Conservation (phyloP, 2,888 invertebrate species). For the Fissipunctia ypsillon region DNA sequence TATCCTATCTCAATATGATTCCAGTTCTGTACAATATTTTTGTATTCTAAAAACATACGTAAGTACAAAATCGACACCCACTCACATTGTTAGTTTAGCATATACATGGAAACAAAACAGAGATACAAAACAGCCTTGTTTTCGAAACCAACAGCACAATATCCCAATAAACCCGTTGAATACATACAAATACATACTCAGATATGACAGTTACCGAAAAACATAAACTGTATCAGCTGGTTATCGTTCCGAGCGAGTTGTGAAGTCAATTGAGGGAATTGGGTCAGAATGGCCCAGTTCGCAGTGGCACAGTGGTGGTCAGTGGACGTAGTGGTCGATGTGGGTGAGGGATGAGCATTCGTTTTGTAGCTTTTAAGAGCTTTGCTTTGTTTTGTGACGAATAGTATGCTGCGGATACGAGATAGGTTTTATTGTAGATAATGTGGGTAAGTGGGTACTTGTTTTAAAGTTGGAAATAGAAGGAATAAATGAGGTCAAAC, state of each 20-base stretch:
- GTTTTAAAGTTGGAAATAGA: constrained; percentile 13
- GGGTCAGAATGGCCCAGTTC: constrained; percentile 52
- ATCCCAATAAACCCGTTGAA: constrained; percentile 33
- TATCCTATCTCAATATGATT: background rate
- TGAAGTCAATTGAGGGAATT: constrained; percentile 60
- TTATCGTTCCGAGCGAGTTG: constrained; percentile 57
- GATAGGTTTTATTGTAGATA: constrained; percentile 20
- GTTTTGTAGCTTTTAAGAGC: constrained; percentile 62
- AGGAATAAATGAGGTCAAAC: background rate
- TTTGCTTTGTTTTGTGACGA: constrained; percentile 52
- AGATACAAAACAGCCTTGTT: constrained; percentile 27
- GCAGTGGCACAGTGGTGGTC: constrained; percentile 46
- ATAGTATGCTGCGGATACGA: constrained; percentile 35
- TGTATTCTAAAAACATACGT: background rate
- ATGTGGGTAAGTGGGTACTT: constrained; percentile 19
- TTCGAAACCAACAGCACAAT: constrained; percentile 16
- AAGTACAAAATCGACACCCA: background rate
- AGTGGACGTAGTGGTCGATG: constrained; percentile 52
- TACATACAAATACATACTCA: constrained; percentile 25
- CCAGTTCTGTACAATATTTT: background rate
- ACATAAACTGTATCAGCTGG: constrained; percentile 63
- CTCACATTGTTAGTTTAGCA: constrained; percentile 11
- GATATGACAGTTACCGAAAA: constrained; percentile 52
- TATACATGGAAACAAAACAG: constrained; percentile 24
- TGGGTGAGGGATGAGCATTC: constrained; percentile 48